phyloP scores from a whole-genome alignment of 2,888 invertebrate genomes.

The Ormyrus rosae region DNA sequence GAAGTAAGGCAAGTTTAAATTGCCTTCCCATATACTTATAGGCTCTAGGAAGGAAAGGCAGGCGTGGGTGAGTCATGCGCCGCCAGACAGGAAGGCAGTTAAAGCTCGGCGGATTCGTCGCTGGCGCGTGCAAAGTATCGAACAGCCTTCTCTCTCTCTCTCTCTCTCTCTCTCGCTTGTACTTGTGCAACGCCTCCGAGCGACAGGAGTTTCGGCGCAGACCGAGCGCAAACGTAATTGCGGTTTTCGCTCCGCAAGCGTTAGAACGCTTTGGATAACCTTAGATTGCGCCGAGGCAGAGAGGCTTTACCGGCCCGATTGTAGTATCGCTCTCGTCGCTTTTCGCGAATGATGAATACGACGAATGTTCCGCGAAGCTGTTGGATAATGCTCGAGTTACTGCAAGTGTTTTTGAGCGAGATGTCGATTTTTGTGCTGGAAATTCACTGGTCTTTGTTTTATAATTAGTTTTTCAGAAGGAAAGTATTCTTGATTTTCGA shows the following conservation, averaged over 20 bases:
- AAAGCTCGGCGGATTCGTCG: slow-evolving; percentile 38
- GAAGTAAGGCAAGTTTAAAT: slow-evolving; percentile 36
- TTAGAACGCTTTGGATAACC: too few relatives aligned
- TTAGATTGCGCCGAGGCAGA: too few relatives aligned
- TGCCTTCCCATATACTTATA: slow-evolving; percentile 19
- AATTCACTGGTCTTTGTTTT: too few relatives aligned
- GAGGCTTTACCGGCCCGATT: too few relatives aligned
- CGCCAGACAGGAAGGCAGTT: slow-evolving; percentile 43
- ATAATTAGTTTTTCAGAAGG: too few relatives aligned
- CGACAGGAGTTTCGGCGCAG: not conserved
- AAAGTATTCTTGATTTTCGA: too few relatives aligned
- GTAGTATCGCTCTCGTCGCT: too few relatives aligned
- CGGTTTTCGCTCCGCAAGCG: not conserved
- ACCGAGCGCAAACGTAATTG: not conserved
- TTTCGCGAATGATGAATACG: too few relatives aligned
- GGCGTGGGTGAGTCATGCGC: slow-evolving; percentile 37
- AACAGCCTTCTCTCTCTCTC: slow-evolving; percentile 5
- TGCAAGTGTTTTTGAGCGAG: too few relatives aligned
- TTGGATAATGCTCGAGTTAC: too few relatives aligned
- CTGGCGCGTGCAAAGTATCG: slow-evolving; percentile 40
- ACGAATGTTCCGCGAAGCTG: too few relatives aligned
- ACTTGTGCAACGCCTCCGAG: slow-evolving; percentile 12
- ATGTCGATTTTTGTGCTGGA: too few relatives aligned
- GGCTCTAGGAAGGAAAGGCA: slow-evolving; percentile 24
- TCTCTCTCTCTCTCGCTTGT: not conserved